A percentile compares a stretch with the other conserved stretches of the same genome.
These are phyloP conservation scores for Sinohyriopsis cumingii DNA, from an alignment of 2,888 invertebrate genomes.

Conservation along the genomic window DNA sequence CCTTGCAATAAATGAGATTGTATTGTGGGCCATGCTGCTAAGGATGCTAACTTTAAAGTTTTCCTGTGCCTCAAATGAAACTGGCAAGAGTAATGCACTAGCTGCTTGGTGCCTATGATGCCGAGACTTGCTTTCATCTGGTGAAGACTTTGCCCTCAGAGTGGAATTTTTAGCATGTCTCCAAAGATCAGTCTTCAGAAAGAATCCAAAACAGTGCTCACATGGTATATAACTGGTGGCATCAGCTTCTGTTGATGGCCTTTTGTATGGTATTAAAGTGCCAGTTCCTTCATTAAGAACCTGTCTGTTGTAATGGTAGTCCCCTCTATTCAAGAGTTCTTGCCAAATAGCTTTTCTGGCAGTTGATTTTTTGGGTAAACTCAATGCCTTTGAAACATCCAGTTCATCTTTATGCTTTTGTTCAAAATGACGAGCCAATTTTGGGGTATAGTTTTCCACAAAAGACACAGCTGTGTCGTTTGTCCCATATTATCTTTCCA, in stretches of 20 bases:
- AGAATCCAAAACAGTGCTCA: neutral
- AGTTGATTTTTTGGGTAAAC: too few species aligned
- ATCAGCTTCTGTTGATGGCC: neutral
- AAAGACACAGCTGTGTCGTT: too few species aligned
- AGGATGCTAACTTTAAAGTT: neutral
- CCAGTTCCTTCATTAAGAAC: neutral
- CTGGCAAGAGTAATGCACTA: neutral
- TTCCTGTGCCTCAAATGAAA: neutral
- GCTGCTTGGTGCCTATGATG: neutral
- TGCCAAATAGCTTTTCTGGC: too few species aligned
- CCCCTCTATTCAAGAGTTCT: too few species aligned
- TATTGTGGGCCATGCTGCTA: constrained; percentile 9
- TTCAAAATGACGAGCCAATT: too few species aligned
- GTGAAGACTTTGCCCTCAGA: too few species aligned
- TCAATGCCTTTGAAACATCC: too few species aligned
- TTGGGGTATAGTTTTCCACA: too few species aligned
- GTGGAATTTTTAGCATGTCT: constrained; percentile 2
- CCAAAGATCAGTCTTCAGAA: neutral
- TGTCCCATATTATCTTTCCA: too few species aligned
- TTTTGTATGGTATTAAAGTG: constrained; percentile 9
- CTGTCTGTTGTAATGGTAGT: neutral
- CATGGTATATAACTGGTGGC: neutral
- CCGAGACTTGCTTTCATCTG: neutral
- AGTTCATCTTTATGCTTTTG: too few species aligned
- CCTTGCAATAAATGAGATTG: constrained; percentile 7